Evolutionary conservation across 2,888 invertebrate species (phyloP).

Genomic region (Rhagophthalmus giganteus): DNA sequence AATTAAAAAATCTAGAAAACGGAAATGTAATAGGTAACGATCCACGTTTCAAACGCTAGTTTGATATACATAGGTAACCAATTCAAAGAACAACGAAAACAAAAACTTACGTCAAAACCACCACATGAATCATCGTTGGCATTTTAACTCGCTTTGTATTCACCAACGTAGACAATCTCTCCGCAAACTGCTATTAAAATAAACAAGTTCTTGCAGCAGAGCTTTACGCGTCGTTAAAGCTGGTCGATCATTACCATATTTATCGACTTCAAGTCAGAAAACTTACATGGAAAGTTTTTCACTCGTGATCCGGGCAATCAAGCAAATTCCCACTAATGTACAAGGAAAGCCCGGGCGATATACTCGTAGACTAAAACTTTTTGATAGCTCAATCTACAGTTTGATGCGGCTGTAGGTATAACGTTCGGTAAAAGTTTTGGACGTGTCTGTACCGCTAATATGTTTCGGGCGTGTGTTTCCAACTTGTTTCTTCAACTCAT

Average conservation of each 20-base stretch:
- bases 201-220: constrained; percentile 44
- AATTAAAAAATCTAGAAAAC: too few species aligned
- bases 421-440: constrained; percentile 47
- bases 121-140: constrained; percentile 19
- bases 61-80: too few species aligned
- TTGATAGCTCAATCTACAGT: constrained; percentile 41
- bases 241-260: constrained; percentile 48
- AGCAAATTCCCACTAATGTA: constrained; percentile 47
- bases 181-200: constrained; percentile 41
- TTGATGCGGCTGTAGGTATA: constrained; percentile 46
- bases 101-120: constrained; percentile 10
- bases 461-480: too few species aligned
- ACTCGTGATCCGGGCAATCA: constrained; percentile 45
- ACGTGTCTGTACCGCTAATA: constrained; percentile 50
- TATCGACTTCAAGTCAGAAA: constrained; percentile 43
- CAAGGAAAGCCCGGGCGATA: constrained; percentile 28
- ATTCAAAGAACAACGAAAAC: too few species aligned
- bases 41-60: too few species aligned
- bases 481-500: too few species aligned
- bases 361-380: constrained; percentile 35
- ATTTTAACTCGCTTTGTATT: constrained; percentile 26
- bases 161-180: constrained; percentile 23
- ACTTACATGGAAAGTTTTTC: constrained; percentile 40
- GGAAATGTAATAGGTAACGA: too few species aligned
- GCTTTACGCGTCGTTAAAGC: constrained; percentile 40